Base-by-base conservation (phyloP, 2,888 invertebrate genomes). In the Luffia ferchaultella region DNA sequence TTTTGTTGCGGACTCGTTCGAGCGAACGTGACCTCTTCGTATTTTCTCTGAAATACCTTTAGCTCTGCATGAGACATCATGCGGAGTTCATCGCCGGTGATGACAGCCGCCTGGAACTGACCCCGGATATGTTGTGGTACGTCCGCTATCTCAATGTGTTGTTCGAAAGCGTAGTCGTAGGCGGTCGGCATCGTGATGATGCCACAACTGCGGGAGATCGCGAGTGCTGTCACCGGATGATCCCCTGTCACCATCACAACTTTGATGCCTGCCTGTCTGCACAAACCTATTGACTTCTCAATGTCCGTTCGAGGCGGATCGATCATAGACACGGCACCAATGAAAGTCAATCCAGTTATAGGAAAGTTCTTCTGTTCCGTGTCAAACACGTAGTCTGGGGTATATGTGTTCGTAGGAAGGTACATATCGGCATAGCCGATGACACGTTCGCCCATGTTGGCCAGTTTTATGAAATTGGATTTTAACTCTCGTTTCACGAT, bases 371-470 rank as follows among this genome's bases (percentile, higher is more conserved):
- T 74, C 3, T 83, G 67, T 19, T 88, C 86, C 0, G 87, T 70
- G 53, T 88, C 79, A 57, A 90, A 91, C 16, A 62, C 59, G 61
- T 70, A 89, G 19, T 85, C 87, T 7, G 70, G 61, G 1, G 88
- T 88, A 63, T 67, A 85, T 1, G 54, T 49, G 2, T 73, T 77
- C 20, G 80, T 57, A 0, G 90, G 87, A 41, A 96, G 76, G 19
- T 76, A 60, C 1, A 85, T 77, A 69, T 95, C 93, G 61, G 93
- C 93, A 72, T 95, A 96, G 16, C 93, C 93, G 47, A 95, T 82
- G 1, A 96, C 94, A 52, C 95, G 86, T 70, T 96, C 95, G 19
- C 96, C 96, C 70, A 93, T 88, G 57, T 92, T 91, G 50, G 94
- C 95, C 51, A 96, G 72, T 67, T 91, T 92, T 50, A 90, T 85